Evolutionary conservation across 2,888 invertebrate species (phyloP).

Genomic region (Pandemis corylana): DNA sequence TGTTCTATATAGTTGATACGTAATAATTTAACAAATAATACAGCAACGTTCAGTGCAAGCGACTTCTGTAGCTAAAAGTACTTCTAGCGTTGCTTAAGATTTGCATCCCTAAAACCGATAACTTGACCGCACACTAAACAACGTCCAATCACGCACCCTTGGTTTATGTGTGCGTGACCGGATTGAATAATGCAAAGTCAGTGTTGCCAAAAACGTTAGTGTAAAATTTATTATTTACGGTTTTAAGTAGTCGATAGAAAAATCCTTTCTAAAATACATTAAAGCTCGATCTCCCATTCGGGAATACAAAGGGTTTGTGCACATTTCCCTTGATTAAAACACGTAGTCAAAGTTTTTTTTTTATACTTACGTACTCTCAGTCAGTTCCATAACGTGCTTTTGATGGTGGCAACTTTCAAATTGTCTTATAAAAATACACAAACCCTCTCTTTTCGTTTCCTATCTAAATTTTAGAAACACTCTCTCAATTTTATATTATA

Average conservation of each 20-base stretch:
- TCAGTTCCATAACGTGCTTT: background rate
- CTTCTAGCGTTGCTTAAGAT: background rate
- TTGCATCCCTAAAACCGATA: background rate
- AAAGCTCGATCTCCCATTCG: slow-evolving; percentile 61
- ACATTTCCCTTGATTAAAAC: slow-evolving; percentile 39
- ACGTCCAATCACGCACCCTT: background rate
- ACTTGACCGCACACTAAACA: background rate
- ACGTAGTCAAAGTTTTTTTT: no score
- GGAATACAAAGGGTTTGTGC: slow-evolving; percentile 51
- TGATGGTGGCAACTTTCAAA: background rate
- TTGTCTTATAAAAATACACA: slow-evolving; percentile 41
- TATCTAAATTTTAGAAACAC: slow-evolving; percentile 47
- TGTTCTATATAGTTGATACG: background rate
- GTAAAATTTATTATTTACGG: slow-evolving; percentile 8
- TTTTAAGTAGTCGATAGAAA: slow-evolving; percentile 16
- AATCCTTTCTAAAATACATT: slow-evolving; percentile 44
- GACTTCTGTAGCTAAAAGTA: background rate
- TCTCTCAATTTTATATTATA: slow-evolving; percentile 35
- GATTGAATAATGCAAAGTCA: background rate
- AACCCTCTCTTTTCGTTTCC: slow-evolving; percentile 48
- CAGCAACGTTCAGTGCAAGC: background rate
- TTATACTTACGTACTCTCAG: no score
- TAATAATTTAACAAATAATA: background rate
- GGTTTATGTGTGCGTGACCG: background rate
- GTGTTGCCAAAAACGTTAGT: background rate